Evolutionary conservation across 2,888 invertebrate genomes (phyloP), one percentile per base, ranked within the genome.

Genomic region (Troglohyphantes excavatus): DNA sequence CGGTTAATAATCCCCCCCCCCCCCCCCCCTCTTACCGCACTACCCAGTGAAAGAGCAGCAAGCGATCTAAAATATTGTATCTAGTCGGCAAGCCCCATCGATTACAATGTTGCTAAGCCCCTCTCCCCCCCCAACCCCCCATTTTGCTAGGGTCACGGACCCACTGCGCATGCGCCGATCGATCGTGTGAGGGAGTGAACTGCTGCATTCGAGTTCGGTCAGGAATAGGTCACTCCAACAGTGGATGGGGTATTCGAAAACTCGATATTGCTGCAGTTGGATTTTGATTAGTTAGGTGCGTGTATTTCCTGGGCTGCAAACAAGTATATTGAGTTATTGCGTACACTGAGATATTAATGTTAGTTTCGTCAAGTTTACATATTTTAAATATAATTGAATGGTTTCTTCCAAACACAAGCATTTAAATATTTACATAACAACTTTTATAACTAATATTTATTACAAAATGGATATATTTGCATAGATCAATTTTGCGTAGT

Each of bases 41-140:
- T 17, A 53, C n/a, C 39, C 39, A 53, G 26, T 13, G n/a, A 79
- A 53, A 53, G 53, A 59, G 68, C 68, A 59, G 46, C 53, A 53
- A 86, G 29, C 23, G 67, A 65, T 68, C 67, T 68, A 61, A 87
- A 87, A 87, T 87, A 81, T 87, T 87, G 87, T 87, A 87, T 81
- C 87, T 87, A 21, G 61, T 63, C 46, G 43, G 72, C 73, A 65
- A 65, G 63, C 53, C 53, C 53, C 87, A 87, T 87, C 87, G 87
- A 87, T 87, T 87, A 87, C 87, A 81, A 81, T 81, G 87, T 87
- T 79, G 79, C 79, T 39, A 43, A 72, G 79, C 63, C 59, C 68
- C 70, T 27, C 26, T 29, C 23, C 3, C 67, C 21, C 53, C 27
- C 9, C 21, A 19, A 27, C 6, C 21, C 33, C 46, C 65, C 23